A percentile compares a stretch with the other conserved stretches of the same genome.
phyloP scores from a whole-genome alignment of 1,140 invertebrate genomes.

The Dinoponera quadriceps region DNA sequence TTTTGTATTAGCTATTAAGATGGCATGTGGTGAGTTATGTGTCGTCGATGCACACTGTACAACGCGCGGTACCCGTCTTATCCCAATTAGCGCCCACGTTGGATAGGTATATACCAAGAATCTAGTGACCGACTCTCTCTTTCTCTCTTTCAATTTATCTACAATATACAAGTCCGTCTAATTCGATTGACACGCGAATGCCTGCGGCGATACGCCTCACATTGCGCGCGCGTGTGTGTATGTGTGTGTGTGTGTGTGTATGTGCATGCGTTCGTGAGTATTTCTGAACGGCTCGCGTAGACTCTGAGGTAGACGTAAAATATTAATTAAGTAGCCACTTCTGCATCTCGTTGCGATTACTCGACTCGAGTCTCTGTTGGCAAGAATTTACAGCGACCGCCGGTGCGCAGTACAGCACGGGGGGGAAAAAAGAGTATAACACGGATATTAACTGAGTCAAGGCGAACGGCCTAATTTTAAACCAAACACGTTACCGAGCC shows the following conservation, averaged over 20 bases:
- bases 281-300: conserved; percentile 45
- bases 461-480: conserved; percentile 52
- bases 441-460: conserved; percentile 54
- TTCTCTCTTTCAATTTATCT: conserved; percentile 67
- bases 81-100: conserved; percentile 54
- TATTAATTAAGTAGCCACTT: conserved; percentile 56
- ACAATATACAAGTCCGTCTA: conserved; percentile 56
- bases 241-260: too few relatives aligned
- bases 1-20: conserved; percentile 11
- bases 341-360: conserved; percentile 30
- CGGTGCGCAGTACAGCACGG: conserved; percentile 4
- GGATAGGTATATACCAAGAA: conserved; percentile 68
- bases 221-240: conserved; percentile 35
- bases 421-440: conserved; percentile 49
- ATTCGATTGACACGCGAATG: conserved; percentile 36
- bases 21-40: not conserved
- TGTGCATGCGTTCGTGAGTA: conserved; percentile 62
- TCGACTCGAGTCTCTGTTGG: conserved; percentile 55
- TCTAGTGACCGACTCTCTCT: conserved; percentile 69
- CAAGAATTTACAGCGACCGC: conserved; percentile 49
- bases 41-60: not conserved
- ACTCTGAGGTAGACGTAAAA: conserved; percentile 56
- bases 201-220: conserved; percentile 20
- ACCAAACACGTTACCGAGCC: conserved; percentile 57
- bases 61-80: conserved; percentile 62